Evolutionary conservation across 2,797 vertebrate species (phyloP).

Genomic region (Mormyrus hasselquistii): DNA sequence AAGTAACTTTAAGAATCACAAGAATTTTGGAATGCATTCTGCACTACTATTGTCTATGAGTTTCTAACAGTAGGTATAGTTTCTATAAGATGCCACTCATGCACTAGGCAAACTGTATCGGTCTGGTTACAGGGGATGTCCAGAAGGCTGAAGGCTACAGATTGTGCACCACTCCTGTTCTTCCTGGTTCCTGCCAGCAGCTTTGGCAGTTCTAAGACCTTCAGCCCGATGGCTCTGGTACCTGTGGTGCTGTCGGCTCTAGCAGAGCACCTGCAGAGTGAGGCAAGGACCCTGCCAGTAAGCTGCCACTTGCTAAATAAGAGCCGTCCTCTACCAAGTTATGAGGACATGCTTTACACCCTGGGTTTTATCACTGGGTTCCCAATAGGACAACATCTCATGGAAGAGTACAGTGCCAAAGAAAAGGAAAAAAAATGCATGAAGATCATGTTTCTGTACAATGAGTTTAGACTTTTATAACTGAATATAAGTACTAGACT

Average conservation of each 20-base stretch:
- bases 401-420: not conserved
- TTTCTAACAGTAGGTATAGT: not conserved
- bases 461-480: not conserved
- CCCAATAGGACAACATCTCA: not conserved
- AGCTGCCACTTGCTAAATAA: not conserved
- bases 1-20: not conserved
- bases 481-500: not conserved
- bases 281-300: not conserved
- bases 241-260: not conserved
- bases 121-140: not conserved
- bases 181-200: not conserved
- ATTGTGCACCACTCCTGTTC: not conserved
- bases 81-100: not conserved
- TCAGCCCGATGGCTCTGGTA: not conserved
- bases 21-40: not conserved
- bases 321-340: not conserved
- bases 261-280: not conserved
- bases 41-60: not conserved
- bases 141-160: slow-evolving; percentile 1
- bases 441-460: not conserved
- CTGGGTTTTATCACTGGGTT: not conserved
- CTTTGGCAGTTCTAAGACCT: not conserved
- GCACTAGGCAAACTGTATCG: not conserved
- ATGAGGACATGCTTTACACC: not conserved
- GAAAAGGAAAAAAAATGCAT: not conserved